phyloP scores from a whole-genome alignment of 2,797 vertebrate species.

The Salmo trutta region DNA sequence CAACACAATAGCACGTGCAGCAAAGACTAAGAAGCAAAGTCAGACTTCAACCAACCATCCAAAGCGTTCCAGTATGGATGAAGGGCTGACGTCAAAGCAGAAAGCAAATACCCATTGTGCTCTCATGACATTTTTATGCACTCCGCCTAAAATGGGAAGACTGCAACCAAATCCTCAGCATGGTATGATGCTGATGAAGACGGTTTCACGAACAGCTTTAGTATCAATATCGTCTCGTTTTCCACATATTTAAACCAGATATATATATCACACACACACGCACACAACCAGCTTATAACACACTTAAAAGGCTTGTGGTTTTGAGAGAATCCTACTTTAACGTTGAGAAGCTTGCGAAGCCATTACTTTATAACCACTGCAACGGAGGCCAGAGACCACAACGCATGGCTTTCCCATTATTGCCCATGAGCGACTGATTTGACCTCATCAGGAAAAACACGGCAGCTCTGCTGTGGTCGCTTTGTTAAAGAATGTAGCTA shows the following conservation, averaged over 20 bases:
- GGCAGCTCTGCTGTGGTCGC: slow-evolving; percentile 20
- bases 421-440: slow-evolving; percentile 44
- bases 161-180: slow-evolving; percentile 24
- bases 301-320: slow-evolving; percentile 52
- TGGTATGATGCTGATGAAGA: slow-evolving; percentile 28
- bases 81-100: not conserved
- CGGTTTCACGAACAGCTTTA: slow-evolving; percentile 38
- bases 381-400: slow-evolving; percentile 39
- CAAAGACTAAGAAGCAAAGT: not conserved
- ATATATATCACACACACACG: not conserved
- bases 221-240: slow-evolving; percentile 50
- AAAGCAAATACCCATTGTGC: slow-evolving; percentile 15
- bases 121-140: slow-evolving; percentile 13
- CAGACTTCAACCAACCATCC: not conserved
- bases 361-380: slow-evolving; percentile 62
- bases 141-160: slow-evolving; percentile 37
- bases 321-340: slow-evolving; percentile 29
- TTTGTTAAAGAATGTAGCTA: slow-evolving; percentile 16
- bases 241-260: slow-evolving; percentile 9
- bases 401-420: slow-evolving; percentile 54
- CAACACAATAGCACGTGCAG: not conserved
- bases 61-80: not conserved
- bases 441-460: slow-evolving; percentile 28
- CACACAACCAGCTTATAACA: not conserved
- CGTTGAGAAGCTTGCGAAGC: slow-evolving; percentile 59